Evolutionary conservation across 2,113 vertebrate genomes (phyloP).

Genomic region (Erythrolamprus reginae): DNA sequence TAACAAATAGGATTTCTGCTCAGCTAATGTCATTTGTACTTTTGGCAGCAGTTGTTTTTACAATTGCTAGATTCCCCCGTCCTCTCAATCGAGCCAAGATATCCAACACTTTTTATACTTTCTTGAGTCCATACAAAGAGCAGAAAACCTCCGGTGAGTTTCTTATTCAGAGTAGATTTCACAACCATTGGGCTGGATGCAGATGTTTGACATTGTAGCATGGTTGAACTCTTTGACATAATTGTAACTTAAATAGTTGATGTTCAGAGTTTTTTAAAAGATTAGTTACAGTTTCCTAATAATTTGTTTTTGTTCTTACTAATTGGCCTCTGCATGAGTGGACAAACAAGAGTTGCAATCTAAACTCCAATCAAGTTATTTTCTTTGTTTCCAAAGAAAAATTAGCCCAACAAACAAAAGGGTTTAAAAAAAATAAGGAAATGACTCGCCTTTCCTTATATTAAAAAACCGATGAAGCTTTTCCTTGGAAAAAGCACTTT

Average conservation of each 20-base stretch:
- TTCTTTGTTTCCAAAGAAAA: not conserved
- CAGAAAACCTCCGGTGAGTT: not conserved
- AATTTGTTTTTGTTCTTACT: not conserved
- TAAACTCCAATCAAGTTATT: not conserved
- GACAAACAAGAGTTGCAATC: not conserved
- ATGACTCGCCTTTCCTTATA: not conserved
- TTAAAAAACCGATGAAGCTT: not conserved
- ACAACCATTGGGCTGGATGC: not conserved
- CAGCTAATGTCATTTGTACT: not conserved
- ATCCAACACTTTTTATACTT: not conserved
- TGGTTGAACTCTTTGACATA: not conserved
- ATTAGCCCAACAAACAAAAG: not conserved
- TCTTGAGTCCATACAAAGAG: not conserved
- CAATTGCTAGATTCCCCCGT: not conserved
- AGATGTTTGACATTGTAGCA: not conserved
- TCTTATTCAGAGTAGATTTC: not conserved
- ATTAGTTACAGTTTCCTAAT: not conserved
- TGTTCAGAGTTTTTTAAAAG: not conserved
- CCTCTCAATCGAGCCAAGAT: rapidly evolving
- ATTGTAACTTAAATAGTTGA: not conserved
- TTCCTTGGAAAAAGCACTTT: not conserved
- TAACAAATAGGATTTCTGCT: not conserved
- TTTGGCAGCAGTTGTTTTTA: not conserved
- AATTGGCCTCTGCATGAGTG: not conserved
- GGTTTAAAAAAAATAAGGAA: not conserved